Percentiles rank a stretch among this genome's conserved stretches.
phyloP scores from a whole-genome alignment of 2,888 invertebrate genomes.

The Aricia artaxerxes region DNA sequence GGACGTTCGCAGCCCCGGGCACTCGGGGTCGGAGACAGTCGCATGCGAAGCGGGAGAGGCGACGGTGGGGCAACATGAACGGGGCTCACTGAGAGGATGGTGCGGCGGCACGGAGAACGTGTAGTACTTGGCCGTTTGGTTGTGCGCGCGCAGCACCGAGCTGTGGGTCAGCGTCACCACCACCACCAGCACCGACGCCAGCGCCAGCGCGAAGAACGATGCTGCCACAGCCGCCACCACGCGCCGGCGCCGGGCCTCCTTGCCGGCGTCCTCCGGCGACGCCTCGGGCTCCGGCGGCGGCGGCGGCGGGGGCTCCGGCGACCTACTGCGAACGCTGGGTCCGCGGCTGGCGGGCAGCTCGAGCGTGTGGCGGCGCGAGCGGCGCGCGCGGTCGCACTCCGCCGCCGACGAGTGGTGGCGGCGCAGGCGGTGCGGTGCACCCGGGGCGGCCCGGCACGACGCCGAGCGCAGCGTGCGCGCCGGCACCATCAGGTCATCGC shows the following conservation, averaged over 20 bases:
- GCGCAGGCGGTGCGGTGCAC: slow-evolving; percentile 72
- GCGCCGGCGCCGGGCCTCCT: slow-evolving; percentile 84
- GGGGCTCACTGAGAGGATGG: slow-evolving; percentile 81
- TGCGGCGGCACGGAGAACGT: slow-evolving; percentile 83
- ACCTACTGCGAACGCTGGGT: slow-evolving; percentile 71
- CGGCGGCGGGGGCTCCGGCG: slow-evolving; percentile 65
- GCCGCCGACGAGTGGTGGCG: slow-evolving; percentile 76
- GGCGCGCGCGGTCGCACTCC: slow-evolving; percentile 74
- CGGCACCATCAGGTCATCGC: slow-evolving; percentile 76
- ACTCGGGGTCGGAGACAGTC: slow-evolving; percentile 79
- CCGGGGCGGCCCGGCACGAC: slow-evolving; percentile 71
- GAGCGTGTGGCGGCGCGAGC: slow-evolving; percentile 69
- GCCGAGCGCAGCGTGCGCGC: slow-evolving; percentile 74
- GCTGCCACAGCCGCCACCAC: slow-evolving; percentile 86
- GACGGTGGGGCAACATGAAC: slow-evolving; percentile 81
- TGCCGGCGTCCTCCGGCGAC: slow-evolving; percentile 79
- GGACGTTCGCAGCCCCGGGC: slow-evolving; percentile 79
- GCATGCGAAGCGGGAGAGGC: slow-evolving; percentile 80
- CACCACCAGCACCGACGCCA: slow-evolving; percentile 87
- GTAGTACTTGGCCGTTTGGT: slow-evolving; percentile 84
- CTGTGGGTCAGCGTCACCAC: slow-evolving; percentile 88
- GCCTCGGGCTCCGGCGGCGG: slow-evolving; percentile 65
- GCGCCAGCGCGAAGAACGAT: slow-evolving; percentile 86
- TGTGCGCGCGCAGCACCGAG: slow-evolving; percentile 82
- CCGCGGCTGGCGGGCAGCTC: slow-evolving; percentile 71